Evolutionary conservation across 2,888 invertebrate species (phyloP), one percentile per base, ranked within the genome.

Genomic region (Eupithecia subfuscata): DNA sequence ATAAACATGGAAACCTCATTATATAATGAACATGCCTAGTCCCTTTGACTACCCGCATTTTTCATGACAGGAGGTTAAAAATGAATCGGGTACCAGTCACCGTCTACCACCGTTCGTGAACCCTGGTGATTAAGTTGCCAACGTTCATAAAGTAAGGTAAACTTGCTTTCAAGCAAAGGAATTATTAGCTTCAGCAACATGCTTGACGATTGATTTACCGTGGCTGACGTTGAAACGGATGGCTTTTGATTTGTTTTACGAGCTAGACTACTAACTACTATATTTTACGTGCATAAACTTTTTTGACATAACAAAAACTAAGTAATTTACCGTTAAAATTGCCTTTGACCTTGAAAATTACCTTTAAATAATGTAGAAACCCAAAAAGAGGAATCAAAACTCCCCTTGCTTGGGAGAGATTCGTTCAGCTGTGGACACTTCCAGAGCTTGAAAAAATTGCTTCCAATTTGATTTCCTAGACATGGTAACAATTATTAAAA

Each of bases 91-190:
- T 85, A 80, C 85, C 84, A 84, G 85, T 79, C 79, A 82, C 85
- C 74, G 82, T 68, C 78, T 79, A 71, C 74, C 81, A 83, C 86
- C 74, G 81, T 86, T 89, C 89, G 89, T 89, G 88, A 87, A 86
- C 79, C 74, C 80, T 40, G 80, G 88, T 89, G 89, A 89, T 89
- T 89, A 89, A 89, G 74, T 67, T 77, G 63, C 75, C 71, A 56
- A 71, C 64, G 68, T 77, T 70, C 30, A 40, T 76, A 75, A 78
- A 75, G 77, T 75, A 78, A 80, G 74, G 81, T 77, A 79, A 81
- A 80, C 78, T 81, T 77, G 74, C 77, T 76, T 77, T 70, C 72
- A 79, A 76, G 76, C 75, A 77, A 81, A 80, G 79, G 81, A 82
- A 80, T 82, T 82, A 83, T 83, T 82, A 81, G 74, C 71, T 67